Percentiles rank a stretch among this genome's conserved stretches.
These are phyloP conservation scores for Bubo scandiacus DNA, from an alignment of 2,113 vertebrate species.

Conservation along the genomic window DNA sequence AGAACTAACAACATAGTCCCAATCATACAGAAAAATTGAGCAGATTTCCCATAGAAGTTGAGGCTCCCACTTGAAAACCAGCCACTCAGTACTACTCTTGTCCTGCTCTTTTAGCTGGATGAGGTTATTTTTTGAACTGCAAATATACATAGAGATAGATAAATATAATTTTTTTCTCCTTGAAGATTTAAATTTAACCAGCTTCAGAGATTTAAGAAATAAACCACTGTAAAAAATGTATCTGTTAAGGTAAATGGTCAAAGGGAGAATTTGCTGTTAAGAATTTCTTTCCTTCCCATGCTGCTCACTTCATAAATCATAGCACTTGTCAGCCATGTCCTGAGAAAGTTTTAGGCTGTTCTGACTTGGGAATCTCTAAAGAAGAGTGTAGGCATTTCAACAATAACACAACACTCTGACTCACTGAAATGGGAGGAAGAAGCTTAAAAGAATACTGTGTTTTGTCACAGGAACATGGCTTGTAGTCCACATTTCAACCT, in stretches of 20 bases:
- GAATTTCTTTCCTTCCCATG: neutral
- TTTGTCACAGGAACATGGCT: neutral
- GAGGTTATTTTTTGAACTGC: neutral
- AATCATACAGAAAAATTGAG: neutral
- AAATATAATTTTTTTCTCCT: neutral
- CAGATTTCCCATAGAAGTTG: neutral
- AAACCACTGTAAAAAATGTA: neutral
- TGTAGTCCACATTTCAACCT: neutral
- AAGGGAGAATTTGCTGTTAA: neutral
- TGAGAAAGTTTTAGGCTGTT: neutral
- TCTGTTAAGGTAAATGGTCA: neutral
- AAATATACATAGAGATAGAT: neutral
- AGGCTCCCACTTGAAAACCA: neutral
- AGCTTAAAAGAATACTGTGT: neutral
- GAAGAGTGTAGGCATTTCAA: neutral
- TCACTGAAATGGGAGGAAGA: neutral
- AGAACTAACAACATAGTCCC: neutral
- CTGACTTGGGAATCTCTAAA: neutral
- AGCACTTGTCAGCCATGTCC: neutral
- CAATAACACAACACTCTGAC: neutral
- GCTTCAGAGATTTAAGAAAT: neutral
- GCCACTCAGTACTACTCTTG: neutral
- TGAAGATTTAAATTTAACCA: neutral
- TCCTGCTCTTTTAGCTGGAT: neutral
- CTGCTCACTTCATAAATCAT: neutral